Conservation (phyloP, 2,797 vertebrate genomes). For the Hydrophis major region DNA sequence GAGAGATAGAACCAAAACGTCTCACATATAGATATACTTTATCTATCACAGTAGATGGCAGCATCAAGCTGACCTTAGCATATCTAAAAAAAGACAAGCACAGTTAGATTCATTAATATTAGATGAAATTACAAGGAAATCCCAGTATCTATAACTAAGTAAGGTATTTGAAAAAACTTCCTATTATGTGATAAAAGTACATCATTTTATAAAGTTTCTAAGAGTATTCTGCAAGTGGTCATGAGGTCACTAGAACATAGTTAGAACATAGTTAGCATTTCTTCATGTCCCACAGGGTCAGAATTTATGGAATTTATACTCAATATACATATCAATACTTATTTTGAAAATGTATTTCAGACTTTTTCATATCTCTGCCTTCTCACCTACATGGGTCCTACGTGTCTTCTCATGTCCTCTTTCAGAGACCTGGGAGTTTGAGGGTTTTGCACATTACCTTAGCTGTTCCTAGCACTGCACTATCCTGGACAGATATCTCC, state of each 20-base stretch:
- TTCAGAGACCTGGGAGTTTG: not conserved
- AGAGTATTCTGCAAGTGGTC: not conserved
- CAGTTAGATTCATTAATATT: not conserved
- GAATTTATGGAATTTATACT: not conserved
- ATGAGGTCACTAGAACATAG: not conserved
- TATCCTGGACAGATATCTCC: not conserved
- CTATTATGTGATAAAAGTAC: not conserved
- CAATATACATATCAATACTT: not conserved
- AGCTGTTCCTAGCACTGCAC: not conserved
- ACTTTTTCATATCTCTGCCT: not conserved
- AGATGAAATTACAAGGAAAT: not conserved
- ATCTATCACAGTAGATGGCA: not conserved
- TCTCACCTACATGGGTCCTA: not conserved
- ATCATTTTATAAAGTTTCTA: not conserved
- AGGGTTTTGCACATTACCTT: not conserved
- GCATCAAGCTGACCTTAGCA: not conserved
- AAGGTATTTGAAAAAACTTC: not conserved
- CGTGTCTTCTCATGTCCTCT: not conserved
- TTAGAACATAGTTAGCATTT: slow-evolving; percentile 3
- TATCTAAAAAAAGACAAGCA: not conserved
- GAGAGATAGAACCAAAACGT: not conserved
- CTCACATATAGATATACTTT: not conserved
- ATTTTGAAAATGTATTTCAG: not conserved
- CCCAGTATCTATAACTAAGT: not conserved
- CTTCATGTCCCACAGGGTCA: not conserved